These are phyloP conservation scores for Alaudala cheleensis DNA, from an alignment of 2,113 vertebrate species.

Conservation along the genomic window DNA sequence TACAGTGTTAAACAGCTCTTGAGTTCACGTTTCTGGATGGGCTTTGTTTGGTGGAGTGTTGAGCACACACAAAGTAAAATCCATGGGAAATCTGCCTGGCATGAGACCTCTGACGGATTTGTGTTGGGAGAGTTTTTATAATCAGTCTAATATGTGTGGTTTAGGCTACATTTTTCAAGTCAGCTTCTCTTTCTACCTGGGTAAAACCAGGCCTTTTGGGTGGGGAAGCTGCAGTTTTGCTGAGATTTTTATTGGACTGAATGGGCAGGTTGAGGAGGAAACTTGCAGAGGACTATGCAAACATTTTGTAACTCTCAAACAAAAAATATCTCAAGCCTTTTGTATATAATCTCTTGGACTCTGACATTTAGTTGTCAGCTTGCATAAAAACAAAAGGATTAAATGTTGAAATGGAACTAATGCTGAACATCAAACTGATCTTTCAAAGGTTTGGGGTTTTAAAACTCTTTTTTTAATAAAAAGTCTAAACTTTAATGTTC, in stretches of 20 bases:
- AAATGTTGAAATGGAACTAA: not conserved
- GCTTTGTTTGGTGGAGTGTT: slow-evolving; percentile 62
- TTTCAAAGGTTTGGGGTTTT: not conserved
- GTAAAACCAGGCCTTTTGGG: not conserved
- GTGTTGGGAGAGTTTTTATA: not conserved
- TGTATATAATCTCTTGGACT: not conserved
- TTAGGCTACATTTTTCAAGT: not conserved
- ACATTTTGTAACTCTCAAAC: not conserved
- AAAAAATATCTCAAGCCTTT: not conserved
- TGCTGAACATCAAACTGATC: not conserved
- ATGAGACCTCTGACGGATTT: fast-evolving
- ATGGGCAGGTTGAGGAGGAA: not conserved
- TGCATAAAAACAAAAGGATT: not conserved
- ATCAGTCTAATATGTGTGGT: not conserved
- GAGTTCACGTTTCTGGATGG: slow-evolving; percentile 21
- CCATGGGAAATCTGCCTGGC: not conserved
- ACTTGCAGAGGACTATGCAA: not conserved
- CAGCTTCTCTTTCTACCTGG: not conserved
- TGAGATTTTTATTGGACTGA: not conserved
- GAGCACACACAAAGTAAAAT: slow-evolving; percentile 9
- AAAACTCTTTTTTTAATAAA: not conserved
- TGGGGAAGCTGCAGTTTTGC: not conserved
- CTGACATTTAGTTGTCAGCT: not conserved
- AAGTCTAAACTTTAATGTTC: not conserved
- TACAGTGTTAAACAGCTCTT: slow-evolving; percentile 59